Percentiles rank a stretch among this genome's conserved stretches.
Conservation (phyloP, 2,797 vertebrate genomes). For the Microcaecilia unicolor region DNA sequence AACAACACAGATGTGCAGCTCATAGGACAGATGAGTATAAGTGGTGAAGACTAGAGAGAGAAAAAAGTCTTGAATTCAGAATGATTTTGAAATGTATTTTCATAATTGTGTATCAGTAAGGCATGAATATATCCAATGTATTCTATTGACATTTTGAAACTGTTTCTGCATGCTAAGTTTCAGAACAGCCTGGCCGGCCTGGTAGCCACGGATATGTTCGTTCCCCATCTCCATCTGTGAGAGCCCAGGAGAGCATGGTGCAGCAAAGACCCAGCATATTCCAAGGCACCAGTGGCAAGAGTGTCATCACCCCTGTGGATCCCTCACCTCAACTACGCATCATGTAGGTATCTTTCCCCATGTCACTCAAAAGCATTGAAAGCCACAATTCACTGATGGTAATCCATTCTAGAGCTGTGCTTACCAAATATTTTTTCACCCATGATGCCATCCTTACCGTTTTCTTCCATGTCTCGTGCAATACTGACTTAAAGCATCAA, state of each 20-base stretch:
- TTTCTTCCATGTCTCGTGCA: no score
- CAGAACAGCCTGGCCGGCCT: conserved; percentile 80
- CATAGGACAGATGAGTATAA: no score
- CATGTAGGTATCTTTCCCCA: conserved; percentile 62
- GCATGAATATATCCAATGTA: no score
- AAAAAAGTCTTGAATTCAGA: no score
- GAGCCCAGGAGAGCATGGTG: conserved; percentile 79
- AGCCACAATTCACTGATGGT: background rate
- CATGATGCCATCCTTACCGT: no score
- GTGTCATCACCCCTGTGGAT: conserved; percentile 85
- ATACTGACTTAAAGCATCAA: no score
- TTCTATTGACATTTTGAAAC: no score
- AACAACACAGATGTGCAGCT: no score
- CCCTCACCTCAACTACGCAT: conserved; percentile 63
- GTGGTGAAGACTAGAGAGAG: no score
- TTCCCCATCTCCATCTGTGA: conserved; percentile 81
- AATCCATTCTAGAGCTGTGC: background rate
- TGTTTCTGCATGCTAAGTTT: conserved; percentile 36
- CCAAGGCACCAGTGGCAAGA: conserved; percentile 87
- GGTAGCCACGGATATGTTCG: conserved; percentile 83
- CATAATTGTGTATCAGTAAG: no score
- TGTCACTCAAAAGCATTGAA: background rate
- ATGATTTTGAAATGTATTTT: no score
- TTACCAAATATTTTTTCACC: background rate
- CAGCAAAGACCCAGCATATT: conserved; percentile 94